Evolutionary conservation across 1,140 invertebrate species (phyloP).

Genomic region (Mycetomoellerius zeteki): DNA sequence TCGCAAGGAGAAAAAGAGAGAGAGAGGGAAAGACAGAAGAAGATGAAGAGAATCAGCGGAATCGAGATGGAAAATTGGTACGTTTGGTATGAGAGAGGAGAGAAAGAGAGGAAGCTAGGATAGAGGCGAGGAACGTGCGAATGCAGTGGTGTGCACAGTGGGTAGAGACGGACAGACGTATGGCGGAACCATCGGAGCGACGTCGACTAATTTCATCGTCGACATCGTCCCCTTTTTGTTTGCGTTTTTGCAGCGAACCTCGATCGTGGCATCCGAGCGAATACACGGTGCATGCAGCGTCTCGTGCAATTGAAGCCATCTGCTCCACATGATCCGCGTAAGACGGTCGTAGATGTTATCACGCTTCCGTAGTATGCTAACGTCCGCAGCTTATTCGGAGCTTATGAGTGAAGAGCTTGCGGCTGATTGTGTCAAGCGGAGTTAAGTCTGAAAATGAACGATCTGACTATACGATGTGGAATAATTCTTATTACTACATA

Average conservation of each 20-base stretch:
- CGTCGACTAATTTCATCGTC: conserved; percentile 74
- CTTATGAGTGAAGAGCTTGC: not conserved
- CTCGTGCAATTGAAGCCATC: not conserved
- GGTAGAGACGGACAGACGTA: conserved; percentile 20
- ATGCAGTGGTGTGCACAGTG: conserved; percentile 16
- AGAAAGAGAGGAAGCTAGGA: not conserved
- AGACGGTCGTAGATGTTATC: conserved; percentile 17
- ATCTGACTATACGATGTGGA: not conserved
- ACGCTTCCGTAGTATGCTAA: conserved; percentile 7
- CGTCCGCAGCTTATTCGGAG: not conserved
- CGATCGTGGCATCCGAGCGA: conserved; percentile 32
- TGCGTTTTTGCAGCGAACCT: conserved; percentile 6
- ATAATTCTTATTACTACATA: not conserved
- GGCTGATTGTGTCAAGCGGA: not conserved
- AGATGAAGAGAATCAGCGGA: conserved; percentile 60
- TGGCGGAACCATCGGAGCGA: conserved; percentile 11
- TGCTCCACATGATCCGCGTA: not conserved
- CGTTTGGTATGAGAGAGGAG: conserved; percentile 34
- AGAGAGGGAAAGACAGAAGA: not conserved
- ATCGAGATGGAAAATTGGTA: conserved; percentile 57
- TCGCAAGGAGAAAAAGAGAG: conserved; percentile 53
- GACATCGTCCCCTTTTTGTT: conserved; percentile 22
- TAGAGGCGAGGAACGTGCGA: conserved; percentile 32
- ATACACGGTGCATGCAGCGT: conserved; percentile 32
- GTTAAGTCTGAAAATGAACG: not conserved